Evolutionary conservation across 2,888 invertebrate species (phyloP), one percentile per base, ranked within the genome.

Genomic region (Sphaeridia pumilis): DNA sequence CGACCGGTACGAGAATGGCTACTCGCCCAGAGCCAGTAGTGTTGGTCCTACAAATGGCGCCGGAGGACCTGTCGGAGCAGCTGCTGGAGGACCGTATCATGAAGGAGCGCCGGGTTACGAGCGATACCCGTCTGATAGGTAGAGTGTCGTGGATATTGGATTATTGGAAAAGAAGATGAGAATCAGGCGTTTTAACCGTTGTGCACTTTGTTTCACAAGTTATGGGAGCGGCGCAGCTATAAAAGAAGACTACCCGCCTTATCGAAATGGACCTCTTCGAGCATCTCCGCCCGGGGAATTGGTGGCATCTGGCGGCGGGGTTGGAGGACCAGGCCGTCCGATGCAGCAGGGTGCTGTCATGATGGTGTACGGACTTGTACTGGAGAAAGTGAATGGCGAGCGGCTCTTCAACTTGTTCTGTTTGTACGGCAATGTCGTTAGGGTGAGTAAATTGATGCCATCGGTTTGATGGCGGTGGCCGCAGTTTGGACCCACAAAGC

Each of bases 401-500:
- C 82, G 86, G 68, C 79, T 98, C 58, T 98, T 98, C 80, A 98
- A 98, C 75, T 77, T 98, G 67, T 89, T 98, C 76, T 98, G 98
- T 74, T 80, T 97, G 59, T 98, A 97, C 72, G 98, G 98, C 66
- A 98, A 98, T 72, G 94, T 97, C 62, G 85, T 90, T 67, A 83
- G 92, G 81, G 94, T 95, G 73, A 78, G 78, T 17, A 10, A 14
- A 31, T 10, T 7, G 7, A 31, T n/a, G n/a, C n/a, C n/a, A n/a
- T 31, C 10, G 31, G 31, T 31, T 31, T 31, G 14, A n/a, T n/a
- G n/a, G n/a, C n/a, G n/a, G n/a, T n/a, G n/a, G n/a, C n/a, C n/a
- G n/a, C n/a, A n/a, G n/a, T n/a, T n/a, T n/a, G n/a, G n/a, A n/a
- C n/a, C n/a, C n/a, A n/a, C n/a, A n/a, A n/a, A n/a, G n/a, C n/a